Base-by-base conservation (phyloP, 2,113 vertebrate genomes). In the Choloepus hoffmanni region DNA sequence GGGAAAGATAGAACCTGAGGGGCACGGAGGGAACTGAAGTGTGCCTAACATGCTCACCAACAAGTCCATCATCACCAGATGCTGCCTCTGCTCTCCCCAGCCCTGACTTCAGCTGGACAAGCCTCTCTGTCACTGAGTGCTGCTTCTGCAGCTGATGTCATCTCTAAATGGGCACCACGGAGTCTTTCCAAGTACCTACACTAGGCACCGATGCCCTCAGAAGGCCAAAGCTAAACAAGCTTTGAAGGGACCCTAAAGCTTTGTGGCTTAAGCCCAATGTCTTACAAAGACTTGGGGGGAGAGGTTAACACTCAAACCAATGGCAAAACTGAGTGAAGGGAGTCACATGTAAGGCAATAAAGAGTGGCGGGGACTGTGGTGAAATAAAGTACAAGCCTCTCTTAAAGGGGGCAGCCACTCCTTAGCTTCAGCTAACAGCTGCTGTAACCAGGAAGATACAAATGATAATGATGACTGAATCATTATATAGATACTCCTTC, bases 331-430 rank as follows among this genome's bases (percentile, higher is more conserved):
- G 73, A 84, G 90, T 30, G 60, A 19, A 24, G 26, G 0, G 3
- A 72, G 95, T 65, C 83, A 68, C 68, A 12, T 0, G 2, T 0
- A 18, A 58, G 79, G 65, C 72, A 76, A 30, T 1, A 92, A 76
- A 70, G 95, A 88, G 10, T 0, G 19, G 88, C 19, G 78, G 36
- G 67, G 85, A 87, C 58, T 85, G 92, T 2, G 79, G 92, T 92
- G 68, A 84, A 63, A 62, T 74, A 33, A 53, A 72, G 53, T 1
- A 9, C 21, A 14, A 0, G 3, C 53, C 50, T 85, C 62, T 5
- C 12, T 48, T 33, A 18, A 77, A 16, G 4, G 9, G 43, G n/a
- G 23, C 53, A 2, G 55, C 62, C 6, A 18, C 50, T 3, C 0
- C 36, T 33, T 1, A 48, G 53, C 19, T 11, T 23, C 43, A 9